phyloP scores from a whole-genome alignment of 2,797 vertebrate genomes.

The Iguana delicatissima region DNA sequence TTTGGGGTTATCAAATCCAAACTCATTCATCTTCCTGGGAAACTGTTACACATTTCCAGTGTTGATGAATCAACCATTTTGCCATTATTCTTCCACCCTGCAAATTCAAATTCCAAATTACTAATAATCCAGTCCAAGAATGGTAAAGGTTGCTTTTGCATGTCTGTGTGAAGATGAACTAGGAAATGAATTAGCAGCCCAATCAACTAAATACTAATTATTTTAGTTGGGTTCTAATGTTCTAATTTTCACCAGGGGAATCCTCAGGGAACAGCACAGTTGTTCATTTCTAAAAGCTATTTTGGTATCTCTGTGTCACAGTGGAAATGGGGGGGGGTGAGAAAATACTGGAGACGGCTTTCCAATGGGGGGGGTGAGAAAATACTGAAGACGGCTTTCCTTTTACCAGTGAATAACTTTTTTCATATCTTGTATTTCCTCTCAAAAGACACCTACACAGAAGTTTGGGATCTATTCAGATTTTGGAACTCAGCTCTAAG shows the following conservation, averaged over 20 bases:
- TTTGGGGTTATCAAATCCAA: no score
- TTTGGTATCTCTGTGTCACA: neutral
- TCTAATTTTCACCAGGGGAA: neutral
- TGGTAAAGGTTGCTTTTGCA: no score
- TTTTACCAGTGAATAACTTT: neutral
- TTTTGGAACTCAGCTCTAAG: neutral
- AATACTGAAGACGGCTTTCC: neutral
- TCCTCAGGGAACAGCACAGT: neutral
- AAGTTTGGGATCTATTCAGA: neutral
- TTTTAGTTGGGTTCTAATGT: neutral
- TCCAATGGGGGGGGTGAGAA: neutral
- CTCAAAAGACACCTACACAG: neutral
- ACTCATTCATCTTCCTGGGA: no score
- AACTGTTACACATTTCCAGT: no score
- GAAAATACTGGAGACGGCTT: neutral
- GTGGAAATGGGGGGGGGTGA: neutral
- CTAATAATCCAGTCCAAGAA: no score
- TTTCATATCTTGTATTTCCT: neutral
- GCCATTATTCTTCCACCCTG: no score
- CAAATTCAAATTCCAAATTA: no score
- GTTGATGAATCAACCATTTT: no score
- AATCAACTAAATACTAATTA: neutral
- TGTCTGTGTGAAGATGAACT: no score
- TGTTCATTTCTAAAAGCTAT: neutral
- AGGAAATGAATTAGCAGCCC: neutral